Evolutionary conservation across 2,888 invertebrate genomes (phyloP).

Genomic region (Sacculina carcini): DNA sequence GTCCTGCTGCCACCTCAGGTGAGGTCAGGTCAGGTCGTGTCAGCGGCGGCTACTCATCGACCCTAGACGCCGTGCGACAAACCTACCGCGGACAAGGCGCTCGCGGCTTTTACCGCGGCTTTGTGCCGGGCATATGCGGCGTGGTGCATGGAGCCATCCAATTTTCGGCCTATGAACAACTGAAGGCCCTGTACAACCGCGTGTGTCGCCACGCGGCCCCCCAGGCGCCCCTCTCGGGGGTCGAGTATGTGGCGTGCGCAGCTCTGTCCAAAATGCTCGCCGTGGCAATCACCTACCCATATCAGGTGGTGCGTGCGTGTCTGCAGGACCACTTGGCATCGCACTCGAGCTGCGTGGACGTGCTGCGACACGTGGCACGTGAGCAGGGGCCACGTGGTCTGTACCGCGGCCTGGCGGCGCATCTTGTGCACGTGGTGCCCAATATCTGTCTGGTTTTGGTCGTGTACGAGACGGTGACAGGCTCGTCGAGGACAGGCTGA

Average conservation of each 20-base stretch:
- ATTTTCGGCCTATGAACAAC: slow-evolving; percentile 95
- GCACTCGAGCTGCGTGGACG: slow-evolving; percentile 25
- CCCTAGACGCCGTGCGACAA: slow-evolving; percentile 67
- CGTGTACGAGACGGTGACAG: slow-evolving; percentile 80
- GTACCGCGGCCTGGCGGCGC: slow-evolving; percentile 86
- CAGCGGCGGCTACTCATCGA: slow-evolving; percentile 65
- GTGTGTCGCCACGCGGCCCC: slow-evolving; percentile 51
- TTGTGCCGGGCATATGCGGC: slow-evolving; percentile 86
- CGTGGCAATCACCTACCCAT: slow-evolving; percentile 80
- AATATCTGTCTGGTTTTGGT: slow-evolving; percentile 94
- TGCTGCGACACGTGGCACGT: slow-evolving; percentile 32
- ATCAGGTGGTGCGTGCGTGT: slow-evolving; percentile 85
- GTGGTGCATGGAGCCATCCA: slow-evolving; percentile 95
- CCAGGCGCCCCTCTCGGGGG: slow-evolving; percentile 59
- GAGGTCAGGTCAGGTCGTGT: no score
- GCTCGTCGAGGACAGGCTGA: slow-evolving; percentile 26
- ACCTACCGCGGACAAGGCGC: slow-evolving; percentile 75
- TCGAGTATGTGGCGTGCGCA: slow-evolving; percentile 74
- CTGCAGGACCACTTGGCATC: slow-evolving; percentile 83
- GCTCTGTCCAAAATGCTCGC: slow-evolving; percentile 82
- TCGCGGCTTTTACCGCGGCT: slow-evolving; percentile 76
- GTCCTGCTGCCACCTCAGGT: slow-evolving; percentile 14
- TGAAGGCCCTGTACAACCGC: slow-evolving; percentile 67
- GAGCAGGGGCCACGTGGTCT: slow-evolving; percentile 72
- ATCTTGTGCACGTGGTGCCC: slow-evolving; percentile 86